These are phyloP conservation scores for Bos taurus DNA, from an alignment of 2,113 vertebrate species.

Conservation along the genomic window ARS-UCD2.0 NC_037332.1:119372501-119373000, in stretches of 20 bases:
- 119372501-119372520: background rate
- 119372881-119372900: accelerated
- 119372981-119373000: too few species aligned
- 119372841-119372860: background rate
- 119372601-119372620: background rate
- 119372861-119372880: background rate
- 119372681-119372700: accelerated
- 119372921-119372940: background rate
- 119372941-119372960: background rate
- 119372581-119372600: background rate
- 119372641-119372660: background rate
- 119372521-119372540: background rate
- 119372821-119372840: background rate
- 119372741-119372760: background rate
- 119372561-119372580: background rate
- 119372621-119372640: accelerated
- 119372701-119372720: background rate
- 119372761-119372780: background rate
- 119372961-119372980: background rate
- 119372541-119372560: background rate
- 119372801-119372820: accelerated
- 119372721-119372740: background rate
- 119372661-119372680: background rate
- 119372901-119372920: accelerated
- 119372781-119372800: background rate